phyloP scores from a whole-genome alignment of 2,113 vertebrate genomes.

The Nasalis larvatus region DNA sequence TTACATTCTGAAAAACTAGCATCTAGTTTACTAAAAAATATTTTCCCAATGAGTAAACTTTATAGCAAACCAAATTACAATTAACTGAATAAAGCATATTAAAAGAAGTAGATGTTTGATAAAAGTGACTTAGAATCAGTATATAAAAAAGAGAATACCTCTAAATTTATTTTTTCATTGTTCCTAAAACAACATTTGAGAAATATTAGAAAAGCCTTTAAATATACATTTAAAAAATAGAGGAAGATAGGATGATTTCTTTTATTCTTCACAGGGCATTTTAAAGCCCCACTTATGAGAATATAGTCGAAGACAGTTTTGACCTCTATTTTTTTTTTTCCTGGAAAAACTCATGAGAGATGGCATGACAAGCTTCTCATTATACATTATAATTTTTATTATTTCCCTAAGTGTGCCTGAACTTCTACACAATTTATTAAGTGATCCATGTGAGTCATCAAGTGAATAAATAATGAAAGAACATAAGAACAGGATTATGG shows the following conservation, averaged over 20 bases:
- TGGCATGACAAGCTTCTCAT: neutral
- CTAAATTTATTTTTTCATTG: neutral
- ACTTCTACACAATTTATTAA: neutral
- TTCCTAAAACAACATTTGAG: neutral
- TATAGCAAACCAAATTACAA: slow-evolving; percentile 8
- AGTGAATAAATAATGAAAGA: neutral
- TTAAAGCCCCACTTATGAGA: neutral
- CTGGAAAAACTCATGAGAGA: neutral
- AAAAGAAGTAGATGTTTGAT: slow-evolving; percentile 6
- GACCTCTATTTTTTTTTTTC: neutral
- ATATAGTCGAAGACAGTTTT: neutral
- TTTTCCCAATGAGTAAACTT: neutral
- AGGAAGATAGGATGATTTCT: neutral
- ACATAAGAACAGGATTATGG: neutral
- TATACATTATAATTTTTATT: neutral
- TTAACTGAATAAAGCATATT: neutral
- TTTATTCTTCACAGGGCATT: neutral
- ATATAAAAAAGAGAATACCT: neutral
- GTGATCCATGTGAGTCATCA: neutral
- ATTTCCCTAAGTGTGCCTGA: neutral
- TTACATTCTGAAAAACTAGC: slow-evolving; percentile 36
- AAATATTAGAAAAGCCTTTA: neutral
- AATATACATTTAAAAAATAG: neutral
- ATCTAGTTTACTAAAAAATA: slow-evolving; percentile 14
- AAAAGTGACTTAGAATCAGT: slow-evolving; percentile 3